Evolutionary conservation across 2,888 invertebrate species (phyloP).

Genomic region (Dicroscelio sp.): DNA sequence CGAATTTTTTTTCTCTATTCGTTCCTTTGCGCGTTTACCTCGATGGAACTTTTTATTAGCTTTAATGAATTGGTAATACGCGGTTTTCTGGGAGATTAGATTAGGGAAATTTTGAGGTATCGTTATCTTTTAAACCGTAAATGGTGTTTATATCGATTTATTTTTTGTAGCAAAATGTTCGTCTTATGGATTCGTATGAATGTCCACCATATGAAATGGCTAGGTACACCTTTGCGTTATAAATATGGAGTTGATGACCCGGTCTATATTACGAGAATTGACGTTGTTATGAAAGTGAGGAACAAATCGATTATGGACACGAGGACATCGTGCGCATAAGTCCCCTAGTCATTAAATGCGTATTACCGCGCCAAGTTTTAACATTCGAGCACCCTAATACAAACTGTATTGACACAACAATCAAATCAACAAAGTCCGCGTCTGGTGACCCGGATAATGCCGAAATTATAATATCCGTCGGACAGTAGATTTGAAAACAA

Average conservation of each 20-base stretch:
- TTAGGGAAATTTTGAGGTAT: too few species aligned
- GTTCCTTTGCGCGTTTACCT: too few species aligned
- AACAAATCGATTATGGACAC: slow-evolving; percentile 25
- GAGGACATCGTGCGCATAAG: background rate
- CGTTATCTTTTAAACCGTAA: too few species aligned
- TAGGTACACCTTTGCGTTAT: too few species aligned
- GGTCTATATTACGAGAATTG: background rate
- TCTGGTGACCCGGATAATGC: slow-evolving; percentile 29
- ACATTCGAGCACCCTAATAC: slow-evolving; percentile 42
- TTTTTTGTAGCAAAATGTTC: too few species aligned
- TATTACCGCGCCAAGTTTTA: slow-evolving; percentile 38
- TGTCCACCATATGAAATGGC: background rate
- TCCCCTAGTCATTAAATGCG: slow-evolving; percentile 55
- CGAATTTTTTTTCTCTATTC: too few species aligned
- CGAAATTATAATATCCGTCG: background rate
- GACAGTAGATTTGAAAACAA: background rate
- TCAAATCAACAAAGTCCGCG: background rate
- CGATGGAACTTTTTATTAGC: too few species aligned
- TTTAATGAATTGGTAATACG: too few species aligned
- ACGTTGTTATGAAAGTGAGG: background rate
- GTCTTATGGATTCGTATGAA: slow-evolving; percentile 47
- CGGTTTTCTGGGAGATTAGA: too few species aligned
- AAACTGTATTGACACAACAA: slow-evolving; percentile 39
- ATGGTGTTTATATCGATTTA: too few species aligned
- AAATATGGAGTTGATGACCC: slow-evolving; percentile 14